Conservation (phyloP, 2,888 invertebrate species). For the Rhagonycha lutea region DNA sequence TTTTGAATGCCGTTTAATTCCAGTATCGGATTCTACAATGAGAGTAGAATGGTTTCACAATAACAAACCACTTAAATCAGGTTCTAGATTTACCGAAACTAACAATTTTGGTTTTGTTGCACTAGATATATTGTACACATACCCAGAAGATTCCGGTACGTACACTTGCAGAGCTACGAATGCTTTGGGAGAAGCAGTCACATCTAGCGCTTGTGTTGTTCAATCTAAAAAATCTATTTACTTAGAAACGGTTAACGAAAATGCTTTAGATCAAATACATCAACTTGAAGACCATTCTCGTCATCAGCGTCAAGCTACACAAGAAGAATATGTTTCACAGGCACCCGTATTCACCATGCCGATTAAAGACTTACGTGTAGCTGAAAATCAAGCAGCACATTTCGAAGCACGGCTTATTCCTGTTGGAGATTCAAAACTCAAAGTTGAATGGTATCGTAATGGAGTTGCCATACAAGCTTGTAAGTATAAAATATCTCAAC, state of each 20-base stretch:
- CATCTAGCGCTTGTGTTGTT: constrained; percentile 83
- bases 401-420: constrained; percentile 94
- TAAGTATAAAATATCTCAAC: constrained; percentile 56
- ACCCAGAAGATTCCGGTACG: constrained; percentile 94
- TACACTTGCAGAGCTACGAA: constrained; percentile 95
- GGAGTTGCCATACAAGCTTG: constrained; percentile 89
- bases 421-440: constrained; percentile 90
- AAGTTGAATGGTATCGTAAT: constrained; percentile 91
- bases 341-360: constrained; percentile 93
- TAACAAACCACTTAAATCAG: constrained; percentile 85
- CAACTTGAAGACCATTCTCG: constrained; percentile 81
- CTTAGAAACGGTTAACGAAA: constrained; percentile 86
- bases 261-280: constrained; percentile 77
- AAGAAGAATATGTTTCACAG: constrained; percentile 81
- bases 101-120: constrained; percentile 98
- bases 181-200: constrained; percentile 89
- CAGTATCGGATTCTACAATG: constrained; percentile 91
- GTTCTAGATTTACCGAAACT: constrained; percentile 93
- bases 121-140: constrained; percentile 91
- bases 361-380: constrained; percentile 80
- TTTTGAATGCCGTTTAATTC: constrained; percentile 91
- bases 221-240: constrained; percentile 85
- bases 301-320: constrained; percentile 72
- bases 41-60: constrained; percentile 96
- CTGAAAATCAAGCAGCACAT: constrained; percentile 91